Conservation (phyloP, 1,140 invertebrate species). For the Drosophila mauritiana region DNA sequence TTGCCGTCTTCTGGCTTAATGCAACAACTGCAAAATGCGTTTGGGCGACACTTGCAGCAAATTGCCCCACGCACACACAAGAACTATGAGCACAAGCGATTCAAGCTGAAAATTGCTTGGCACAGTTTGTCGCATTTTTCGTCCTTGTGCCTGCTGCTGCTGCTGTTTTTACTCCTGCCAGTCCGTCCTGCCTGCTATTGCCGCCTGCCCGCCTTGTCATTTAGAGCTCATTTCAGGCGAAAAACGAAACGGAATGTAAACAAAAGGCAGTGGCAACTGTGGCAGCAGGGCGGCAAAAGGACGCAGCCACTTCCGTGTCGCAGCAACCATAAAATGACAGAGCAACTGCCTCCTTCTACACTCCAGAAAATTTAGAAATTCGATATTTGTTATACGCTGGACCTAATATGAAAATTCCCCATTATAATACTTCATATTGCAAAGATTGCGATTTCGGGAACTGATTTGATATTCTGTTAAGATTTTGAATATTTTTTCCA, state of each 20-base stretch:
- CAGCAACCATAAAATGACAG: conserved; percentile 73
- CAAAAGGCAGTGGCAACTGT: conserved; percentile 47
- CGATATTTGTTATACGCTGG: no score
- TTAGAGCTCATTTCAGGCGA: conserved; percentile 65
- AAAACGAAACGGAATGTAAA: conserved; percentile 75
- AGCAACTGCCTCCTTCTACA: conserved; percentile 59
- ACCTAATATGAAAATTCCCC: no score
- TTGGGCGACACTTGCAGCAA: conserved; percentile 72
- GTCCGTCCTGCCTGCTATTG: conserved; percentile 6
- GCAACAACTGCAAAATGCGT: conserved; percentile 78
- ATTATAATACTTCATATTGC: no score
- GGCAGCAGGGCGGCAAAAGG: conserved; percentile 30
- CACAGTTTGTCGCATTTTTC: conserved; percentile 73
- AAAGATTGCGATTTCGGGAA: no score
- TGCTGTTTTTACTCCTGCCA: neutral
- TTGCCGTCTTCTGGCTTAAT: conserved; percentile 56
- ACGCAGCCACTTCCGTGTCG: conserved; percentile 56
- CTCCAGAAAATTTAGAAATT: conserved; percentile 1
- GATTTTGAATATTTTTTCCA: neutral
- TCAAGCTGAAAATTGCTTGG: conserved; percentile 79
- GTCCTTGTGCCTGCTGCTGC: conserved; percentile 24
- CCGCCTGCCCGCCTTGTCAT: conserved; percentile 59
- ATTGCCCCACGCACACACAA: conserved; percentile 43
- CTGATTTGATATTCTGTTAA: no score
- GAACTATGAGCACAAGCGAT: conserved; percentile 60